Percentiles rank a stretch among this genome's conserved stretches.
Evolutionary conservation across 2,797 vertebrate species (phyloP).

Genomic region (Orestias chungarensis): DNA sequence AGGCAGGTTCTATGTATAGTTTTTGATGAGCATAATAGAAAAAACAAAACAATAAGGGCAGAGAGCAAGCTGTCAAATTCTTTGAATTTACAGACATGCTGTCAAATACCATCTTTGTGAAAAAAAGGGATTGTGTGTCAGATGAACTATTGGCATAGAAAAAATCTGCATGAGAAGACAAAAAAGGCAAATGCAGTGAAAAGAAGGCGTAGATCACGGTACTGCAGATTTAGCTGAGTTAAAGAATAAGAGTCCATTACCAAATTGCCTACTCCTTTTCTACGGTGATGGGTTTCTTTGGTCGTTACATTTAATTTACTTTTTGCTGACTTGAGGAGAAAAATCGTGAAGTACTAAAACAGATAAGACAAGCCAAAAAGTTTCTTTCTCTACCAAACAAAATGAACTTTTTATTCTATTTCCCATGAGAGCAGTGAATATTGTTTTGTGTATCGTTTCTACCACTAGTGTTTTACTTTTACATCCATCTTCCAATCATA

Average conservation of each 20-base stretch:
- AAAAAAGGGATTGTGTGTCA: not conserved
- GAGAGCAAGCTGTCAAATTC: conserved; percentile 11
- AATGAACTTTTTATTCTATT: not conserved
- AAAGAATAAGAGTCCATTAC: conserved; percentile 10
- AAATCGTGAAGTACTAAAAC: not conserved
- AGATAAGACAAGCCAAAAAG: not conserved
- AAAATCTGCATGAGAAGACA: not conserved
- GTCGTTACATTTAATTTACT: conserved; percentile 10
- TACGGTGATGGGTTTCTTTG: conserved; percentile 12
- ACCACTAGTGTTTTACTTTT: not conserved
- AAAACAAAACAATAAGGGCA: not conserved
- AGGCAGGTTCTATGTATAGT: not conserved
- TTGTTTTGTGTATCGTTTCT: not conserved
- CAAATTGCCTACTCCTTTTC: conserved; percentile 12
- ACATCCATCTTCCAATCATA: conserved; percentile 9
- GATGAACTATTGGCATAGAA: conserved; percentile 12
- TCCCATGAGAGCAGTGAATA: conserved; percentile 8
- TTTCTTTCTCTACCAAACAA: not conserved
- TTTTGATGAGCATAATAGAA: not conserved
- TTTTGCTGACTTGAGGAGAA: not conserved
- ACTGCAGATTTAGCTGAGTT: conserved; percentile 3
- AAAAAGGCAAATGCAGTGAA: not conserved
- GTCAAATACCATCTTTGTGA: conserved; percentile 36
- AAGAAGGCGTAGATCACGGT: not conserved
- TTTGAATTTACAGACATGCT: conserved; percentile 13